A percentile compares a stretch with the other conserved stretches of the same genome.
phyloP scores from a whole-genome alignment of 2,797 vertebrate species.

The Masticophis lateralis region DNA sequence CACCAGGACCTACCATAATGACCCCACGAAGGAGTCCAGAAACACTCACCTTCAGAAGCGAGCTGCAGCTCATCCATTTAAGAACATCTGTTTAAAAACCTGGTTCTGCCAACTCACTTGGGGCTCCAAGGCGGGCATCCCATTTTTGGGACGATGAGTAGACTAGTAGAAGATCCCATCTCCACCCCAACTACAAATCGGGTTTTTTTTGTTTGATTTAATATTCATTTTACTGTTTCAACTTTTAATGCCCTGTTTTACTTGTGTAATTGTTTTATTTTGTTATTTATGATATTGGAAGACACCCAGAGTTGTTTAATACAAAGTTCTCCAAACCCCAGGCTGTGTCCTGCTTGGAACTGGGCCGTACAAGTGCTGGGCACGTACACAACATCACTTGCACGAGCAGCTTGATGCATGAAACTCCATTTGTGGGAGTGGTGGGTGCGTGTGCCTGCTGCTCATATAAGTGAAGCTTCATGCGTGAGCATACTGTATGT shows the following conservation, averaged over 20 bases:
- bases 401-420: rapidly evolving
- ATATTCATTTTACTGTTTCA: not conserved
- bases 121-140: not conserved
- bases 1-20: not conserved
- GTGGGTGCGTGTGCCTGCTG: rapidly evolving
- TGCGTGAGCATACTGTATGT: no score
- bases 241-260: not conserved
- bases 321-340: no score
- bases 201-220: not conserved
- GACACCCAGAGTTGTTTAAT: not conserved
- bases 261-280: not conserved
- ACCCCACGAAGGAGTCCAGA: not conserved
- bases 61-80: not conserved
- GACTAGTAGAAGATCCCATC: not conserved
- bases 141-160: not conserved
- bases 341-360: no score
- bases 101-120: not conserved
- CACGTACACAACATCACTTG: no score
- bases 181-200: not conserved
- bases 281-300: not conserved
- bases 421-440: no score
- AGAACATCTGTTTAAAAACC: not conserved
- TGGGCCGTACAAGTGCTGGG: no score
- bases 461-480: no score
- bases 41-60: not conserved